A percentile compares a stretch with the other conserved stretches of the same genome.
phyloP scores from a whole-genome alignment of 1,140 invertebrate species.

The Rhysida immarginata region DNA sequence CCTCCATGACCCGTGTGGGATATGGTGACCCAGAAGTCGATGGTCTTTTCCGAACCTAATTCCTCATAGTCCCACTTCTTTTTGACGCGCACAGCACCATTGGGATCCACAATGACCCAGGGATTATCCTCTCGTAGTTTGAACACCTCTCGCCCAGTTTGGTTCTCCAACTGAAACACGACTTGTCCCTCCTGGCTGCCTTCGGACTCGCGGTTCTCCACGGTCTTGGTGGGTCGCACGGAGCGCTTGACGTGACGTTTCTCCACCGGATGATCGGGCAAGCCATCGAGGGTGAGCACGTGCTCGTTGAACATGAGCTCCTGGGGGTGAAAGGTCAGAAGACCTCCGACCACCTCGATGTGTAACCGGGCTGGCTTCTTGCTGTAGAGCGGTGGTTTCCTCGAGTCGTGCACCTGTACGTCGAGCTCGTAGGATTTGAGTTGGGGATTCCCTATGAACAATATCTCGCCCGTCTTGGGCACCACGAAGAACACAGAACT shows the following conservation, averaged over 20 bases:
- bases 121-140: conserved; percentile 84
- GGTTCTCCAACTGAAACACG: conserved; percentile 79
- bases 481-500: conserved; percentile 68
- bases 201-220: conserved; percentile 80
- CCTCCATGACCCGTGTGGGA: conserved; percentile 70
- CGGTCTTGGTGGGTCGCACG: conserved; percentile 75
- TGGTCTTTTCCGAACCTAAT: conserved; percentile 84
- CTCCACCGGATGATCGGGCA: conserved; percentile 41
- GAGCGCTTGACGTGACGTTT: conserved; percentile 71
- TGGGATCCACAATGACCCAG: conserved; percentile 82
- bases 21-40: conserved; percentile 91
- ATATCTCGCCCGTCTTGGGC: conserved; percentile 75
- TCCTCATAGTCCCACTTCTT: conserved; percentile 96
- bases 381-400: conserved; percentile 49
- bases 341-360: conserved; percentile 50
- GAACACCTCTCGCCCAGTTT: conserved; percentile 78
- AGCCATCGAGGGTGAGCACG: conserved; percentile 19
- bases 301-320: neutral
- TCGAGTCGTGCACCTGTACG: conserved; percentile 64
- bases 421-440: conserved; percentile 35
- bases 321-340: conserved; percentile 2
- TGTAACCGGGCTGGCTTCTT: conserved; percentile 52
- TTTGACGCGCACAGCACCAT: conserved; percentile 79
- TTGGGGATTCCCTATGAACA: conserved; percentile 53
- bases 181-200: conserved; percentile 71